A percentile compares a stretch with the other conserved stretches of the same genome.
Conservation (phyloP, 2,113 vertebrate species). For the Rhinoptilus africanus region DNA sequence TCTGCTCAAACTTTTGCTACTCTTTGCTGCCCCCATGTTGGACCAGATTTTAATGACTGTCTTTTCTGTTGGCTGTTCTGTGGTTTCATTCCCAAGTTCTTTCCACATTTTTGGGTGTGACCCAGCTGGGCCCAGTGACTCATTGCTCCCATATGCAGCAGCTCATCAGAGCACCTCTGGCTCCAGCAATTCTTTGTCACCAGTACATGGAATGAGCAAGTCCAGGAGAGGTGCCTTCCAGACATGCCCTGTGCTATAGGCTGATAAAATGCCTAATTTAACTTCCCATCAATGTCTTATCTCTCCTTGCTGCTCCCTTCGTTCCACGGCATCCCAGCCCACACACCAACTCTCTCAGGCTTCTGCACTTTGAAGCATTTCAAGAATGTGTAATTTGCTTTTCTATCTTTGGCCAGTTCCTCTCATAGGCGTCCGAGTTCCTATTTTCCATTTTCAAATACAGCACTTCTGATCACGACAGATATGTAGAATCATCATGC, state of each 20-base stretch:
- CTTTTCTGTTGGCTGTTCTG: not conserved
- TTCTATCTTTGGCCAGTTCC: not conserved
- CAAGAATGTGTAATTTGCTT: slow-evolving; percentile 34
- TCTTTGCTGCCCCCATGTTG: slow-evolving; percentile 8
- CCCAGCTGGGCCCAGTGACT: slow-evolving; percentile 16
- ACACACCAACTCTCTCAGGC: not conserved
- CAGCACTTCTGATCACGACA: not conserved
- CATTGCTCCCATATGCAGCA: not conserved
- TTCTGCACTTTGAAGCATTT: slow-evolving; percentile 35
- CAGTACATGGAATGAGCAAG: not conserved
- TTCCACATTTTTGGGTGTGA: slow-evolving; percentile 26
- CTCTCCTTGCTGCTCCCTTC: not conserved
- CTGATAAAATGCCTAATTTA: slow-evolving; percentile 21
- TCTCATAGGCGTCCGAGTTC: not conserved
- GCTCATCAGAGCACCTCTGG: not conserved
- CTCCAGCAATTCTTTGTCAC: not conserved
- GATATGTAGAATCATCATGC: not conserved
- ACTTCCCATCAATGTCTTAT: not conserved
- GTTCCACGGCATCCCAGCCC: not conserved
- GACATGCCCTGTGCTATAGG: not conserved
- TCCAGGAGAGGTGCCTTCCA: not conserved
- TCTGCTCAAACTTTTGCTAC: not conserved
- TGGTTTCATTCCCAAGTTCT: not conserved
- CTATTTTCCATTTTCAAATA: not conserved
- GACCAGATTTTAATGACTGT: not conserved